These are phyloP conservation scores for Vanacampus margaritifer DNA, from an alignment of 2,113 vertebrate genomes.

Conservation along the genomic window DNA sequence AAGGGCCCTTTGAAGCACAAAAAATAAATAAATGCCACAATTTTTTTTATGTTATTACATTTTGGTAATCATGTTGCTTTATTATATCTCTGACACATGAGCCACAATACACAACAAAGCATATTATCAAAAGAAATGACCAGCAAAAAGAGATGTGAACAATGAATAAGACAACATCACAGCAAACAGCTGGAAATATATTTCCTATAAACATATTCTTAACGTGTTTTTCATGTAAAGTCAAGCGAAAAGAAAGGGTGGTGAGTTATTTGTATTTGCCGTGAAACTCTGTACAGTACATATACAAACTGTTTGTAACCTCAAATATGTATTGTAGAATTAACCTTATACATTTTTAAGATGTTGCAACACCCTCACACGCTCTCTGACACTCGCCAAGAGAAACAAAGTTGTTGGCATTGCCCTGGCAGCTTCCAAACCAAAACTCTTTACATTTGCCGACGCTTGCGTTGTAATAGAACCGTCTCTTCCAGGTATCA, in stretches of 20 bases:
- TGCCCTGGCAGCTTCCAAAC: constrained; percentile 88
- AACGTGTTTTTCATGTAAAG: background rate
- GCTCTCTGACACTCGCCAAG: constrained; percentile 77
- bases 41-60: background rate
- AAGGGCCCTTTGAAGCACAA: no score
- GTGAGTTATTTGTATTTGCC: background rate
- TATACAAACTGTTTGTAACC: background rate
- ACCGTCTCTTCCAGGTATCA: constrained; percentile 77
- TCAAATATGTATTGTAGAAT: background rate
- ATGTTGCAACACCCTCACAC: constrained; percentile 56
- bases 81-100: background rate
- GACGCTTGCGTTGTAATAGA: constrained; percentile 76
- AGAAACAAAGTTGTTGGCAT: constrained; percentile 82
- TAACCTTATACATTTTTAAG: background rate
- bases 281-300: background rate
- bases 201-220: background rate
- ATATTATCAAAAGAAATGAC: background rate
- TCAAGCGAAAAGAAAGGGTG: constrained; percentile 10
- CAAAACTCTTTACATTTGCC: constrained; percentile 85
- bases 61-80: constrained; percentile 3
- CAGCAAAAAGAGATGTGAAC: constrained; percentile 3
- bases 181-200: background rate
- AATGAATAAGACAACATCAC: background rate
- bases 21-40: background rate
- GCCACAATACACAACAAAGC: background rate